These are phyloP conservation scores for Phrynosoma platyrhinos DNA, from an alignment of 2,113 vertebrate genomes.

Conservation along the genomic window DNA sequence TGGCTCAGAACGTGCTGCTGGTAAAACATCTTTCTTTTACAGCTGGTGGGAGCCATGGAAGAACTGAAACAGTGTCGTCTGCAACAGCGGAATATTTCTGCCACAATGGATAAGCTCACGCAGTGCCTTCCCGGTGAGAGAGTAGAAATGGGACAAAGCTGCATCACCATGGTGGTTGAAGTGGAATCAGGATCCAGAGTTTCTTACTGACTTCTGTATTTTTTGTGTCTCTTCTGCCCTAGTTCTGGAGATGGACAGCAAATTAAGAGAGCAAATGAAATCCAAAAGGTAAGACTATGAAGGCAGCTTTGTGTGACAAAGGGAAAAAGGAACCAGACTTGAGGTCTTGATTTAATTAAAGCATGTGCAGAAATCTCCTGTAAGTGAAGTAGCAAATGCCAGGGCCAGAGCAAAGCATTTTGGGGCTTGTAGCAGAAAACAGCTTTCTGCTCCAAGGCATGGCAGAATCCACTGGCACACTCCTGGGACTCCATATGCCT, in stretches of 20 bases:
- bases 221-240: slow-evolving; percentile 56
- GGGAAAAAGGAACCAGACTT: accelerated
- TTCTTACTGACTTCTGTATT: slow-evolving; percentile 50
- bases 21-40: slow-evolving; percentile 19
- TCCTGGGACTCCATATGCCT: too few species aligned
- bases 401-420: background rate
- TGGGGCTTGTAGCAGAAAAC: background rate
- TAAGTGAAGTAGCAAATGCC: too few species aligned
- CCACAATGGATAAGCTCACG: slow-evolving; percentile 91
- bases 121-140: slow-evolving; percentile 93
- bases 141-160: background rate
- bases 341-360: accelerated
- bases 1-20: background rate
- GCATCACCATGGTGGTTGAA: background rate
- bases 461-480: background rate
- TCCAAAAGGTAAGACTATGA: slow-evolving; percentile 86
- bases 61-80: slow-evolving; percentile 92
- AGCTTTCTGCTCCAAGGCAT: background rate
- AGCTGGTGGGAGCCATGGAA: slow-evolving; percentile 90
- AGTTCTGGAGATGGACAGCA: slow-evolving; percentile 99
- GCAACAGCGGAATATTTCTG: slow-evolving; percentile 96
- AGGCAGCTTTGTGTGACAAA: accelerated
- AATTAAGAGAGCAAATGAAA: slow-evolving; percentile 95
- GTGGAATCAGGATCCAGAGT: accelerated
- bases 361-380: too few species aligned